Evolutionary conservation across 1,140 invertebrate genomes (phyloP), one percentile per base, ranked within the genome.

Genomic region (Delia radicum): DNA sequence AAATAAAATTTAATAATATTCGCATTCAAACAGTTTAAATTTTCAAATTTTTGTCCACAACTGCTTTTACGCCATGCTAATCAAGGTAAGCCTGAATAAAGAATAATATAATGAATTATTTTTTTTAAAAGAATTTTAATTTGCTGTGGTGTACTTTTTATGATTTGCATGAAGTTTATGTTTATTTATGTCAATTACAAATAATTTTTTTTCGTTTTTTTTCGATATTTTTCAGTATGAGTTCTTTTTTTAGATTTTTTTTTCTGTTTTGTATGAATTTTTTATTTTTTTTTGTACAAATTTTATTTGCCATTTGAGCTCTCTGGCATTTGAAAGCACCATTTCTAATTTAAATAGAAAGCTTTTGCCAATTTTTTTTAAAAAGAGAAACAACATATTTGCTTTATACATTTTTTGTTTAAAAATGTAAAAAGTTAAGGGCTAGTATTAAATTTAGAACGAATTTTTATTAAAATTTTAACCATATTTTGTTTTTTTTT

Each of bases 21-120:
- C 7, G 18, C 18, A 15, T 21, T n/a, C 78, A 77, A 71, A 78
- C 81, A 84, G 83, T 84, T 84, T 80, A 79, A 83, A 79, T 83
- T 84, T 82, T 79, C 84, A 80, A 81, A 82, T 81, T 80, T 82
- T 79, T 84, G 83, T 79, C 83, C 84, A 80, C 82, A 84, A 84
- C 83, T 84, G 77, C 79, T 84, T 78, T 83, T 84, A 78, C 84
- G 84, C 80, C 82, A 84, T 84, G 84, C 84, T 80, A 81, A 81
- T 69, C 65, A 18, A 84, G 83, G 83, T 84, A 84, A 84, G 83
- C 80, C 42, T 67, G 63, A 37, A 55, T 21, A 21, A 21, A 55
- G n/a, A 46, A 65, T 29, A 28, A 27, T 55, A 63, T 27, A 27
- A 63, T 27, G 26, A 62, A 63, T 24, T 1, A 63, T 3, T 2